Base-by-base conservation (phyloP, 2,797 vertebrate species). In the Distichodus sexfasciatus region DNA sequence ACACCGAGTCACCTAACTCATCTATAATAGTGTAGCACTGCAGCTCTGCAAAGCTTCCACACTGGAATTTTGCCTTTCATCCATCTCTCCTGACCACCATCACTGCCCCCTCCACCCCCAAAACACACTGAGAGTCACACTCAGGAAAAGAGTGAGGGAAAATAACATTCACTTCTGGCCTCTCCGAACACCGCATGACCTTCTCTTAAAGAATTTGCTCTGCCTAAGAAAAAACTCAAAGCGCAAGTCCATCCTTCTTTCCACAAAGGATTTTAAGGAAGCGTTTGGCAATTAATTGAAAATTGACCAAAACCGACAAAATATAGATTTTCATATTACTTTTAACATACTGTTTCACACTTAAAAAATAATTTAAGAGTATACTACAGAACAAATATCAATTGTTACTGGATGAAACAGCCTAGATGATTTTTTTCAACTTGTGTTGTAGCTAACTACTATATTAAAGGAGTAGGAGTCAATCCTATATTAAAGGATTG, bases 121-220 rank as follows among this genome's bases (percentile, higher is more conserved):
- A 41, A 15, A 35, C 43, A 17, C 51, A 40, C 6, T 31, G 26
- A 66, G 71, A 72, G 69, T 69, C 62, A 63, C 51, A 26, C 58
- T 47, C 24, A 38, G 41, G 69, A 47, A 69, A 65, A 72, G 38
- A 40, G 46, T 65, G 47, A 64, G 51, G 58, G 47, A 66, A 76
- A 76, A 76, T 43, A 72, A 55, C 24, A 69, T 59, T 70, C 76
- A 40, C 60, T 60, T 48, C 26, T 65, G 46, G 36, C 26, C 64
- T 65, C 43, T 54, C 31, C 55, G 40, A 14, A 23, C 36, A 54
- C 24, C 24, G 14, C 17, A 48, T 63, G 60, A 55, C 29, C 26
- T 15, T 36, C 26, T 28, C 24, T n/a, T 40, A 55, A 63, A 54
- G 41, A 10, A 14, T 35, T 51, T 14, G 14, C 14, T 69, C 17